Evolutionary conservation across 1,140 invertebrate species (phyloP).

Genomic region (Euura lappo): DNA sequence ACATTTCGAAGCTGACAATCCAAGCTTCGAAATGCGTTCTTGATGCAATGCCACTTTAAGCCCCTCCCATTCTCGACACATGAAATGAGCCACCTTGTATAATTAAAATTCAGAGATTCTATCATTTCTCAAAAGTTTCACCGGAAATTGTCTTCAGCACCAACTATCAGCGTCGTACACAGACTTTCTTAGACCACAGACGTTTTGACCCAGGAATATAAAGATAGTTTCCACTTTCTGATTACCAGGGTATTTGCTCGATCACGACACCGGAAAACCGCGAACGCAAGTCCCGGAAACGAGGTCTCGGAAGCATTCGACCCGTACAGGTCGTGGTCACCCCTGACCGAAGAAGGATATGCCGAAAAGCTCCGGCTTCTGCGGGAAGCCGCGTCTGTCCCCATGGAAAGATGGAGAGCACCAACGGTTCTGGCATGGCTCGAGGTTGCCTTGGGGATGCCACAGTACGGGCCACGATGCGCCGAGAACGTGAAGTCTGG

Average conservation of each 20-base stretch:
- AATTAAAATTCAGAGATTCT: too few relatives aligned
- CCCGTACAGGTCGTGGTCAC: slow-evolving; percentile 70
- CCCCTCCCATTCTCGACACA: too few relatives aligned
- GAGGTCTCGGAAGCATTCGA: slow-evolving; percentile 60
- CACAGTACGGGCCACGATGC: slow-evolving; percentile 87
- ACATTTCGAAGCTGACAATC: too few relatives aligned
- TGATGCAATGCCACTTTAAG: too few relatives aligned
- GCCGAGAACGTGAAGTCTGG: slow-evolving; percentile 94
- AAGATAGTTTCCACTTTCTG: slow-evolving; percentile 33
- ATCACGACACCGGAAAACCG: slow-evolving; percentile 77
- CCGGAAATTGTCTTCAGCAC: too few relatives aligned
- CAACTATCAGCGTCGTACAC: too few relatives aligned
- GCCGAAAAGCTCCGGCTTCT: slow-evolving; percentile 81
- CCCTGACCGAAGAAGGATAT: slow-evolving; percentile 83
- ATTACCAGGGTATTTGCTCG: slow-evolving; percentile 83
- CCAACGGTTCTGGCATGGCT: slow-evolving; percentile 93
- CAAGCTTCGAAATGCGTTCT: too few relatives aligned
- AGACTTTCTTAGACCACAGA: too few relatives aligned
- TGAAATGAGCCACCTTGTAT: too few relatives aligned
- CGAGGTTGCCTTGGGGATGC: slow-evolving; percentile 91
- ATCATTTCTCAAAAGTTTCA: too few relatives aligned
- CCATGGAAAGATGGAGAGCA: slow-evolving; percentile 91
- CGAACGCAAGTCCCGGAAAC: slow-evolving; percentile 59
- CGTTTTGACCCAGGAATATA: too few relatives aligned
- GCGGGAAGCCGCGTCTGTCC: slow-evolving; percentile 83